Base-by-base conservation (phyloP, 23 tunicate genomes). In the Ciona savignyi region DNA sequence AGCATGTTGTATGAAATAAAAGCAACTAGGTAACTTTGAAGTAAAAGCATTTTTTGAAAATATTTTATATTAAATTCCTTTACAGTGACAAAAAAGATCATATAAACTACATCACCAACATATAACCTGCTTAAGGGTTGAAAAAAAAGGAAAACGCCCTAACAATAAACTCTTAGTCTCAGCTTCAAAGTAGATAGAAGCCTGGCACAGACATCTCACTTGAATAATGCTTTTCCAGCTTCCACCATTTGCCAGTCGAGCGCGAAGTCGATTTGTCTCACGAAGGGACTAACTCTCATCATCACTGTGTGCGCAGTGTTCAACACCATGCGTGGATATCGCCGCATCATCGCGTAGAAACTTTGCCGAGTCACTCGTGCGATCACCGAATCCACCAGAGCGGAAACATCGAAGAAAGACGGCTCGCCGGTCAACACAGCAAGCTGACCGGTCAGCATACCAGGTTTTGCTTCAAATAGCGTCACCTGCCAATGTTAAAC, bases 361-460 rank as follows among this genome's bases (percentile, higher is more conserved):
- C 73, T 78, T 1, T 64, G 71, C 34, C 85, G 65, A 32, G 72
- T 66, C 64, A 95, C 30, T 2, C 76, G 29, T 0, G 86, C 88
- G 23, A 95, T 64, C 19, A 95, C 92, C 23, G 96, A 85, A 70
- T 85, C 82, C 21, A 51, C 28, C 22, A 60, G 62, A 25, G 96
- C 92, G 20, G 67, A 19, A 0, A 91, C 95, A 0, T 74, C 62
- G 77, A 95, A 95, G 65, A 95, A 95, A 3, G 99, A 89, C 33
- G 96, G 99, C 69, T 95, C 99, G 11, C 99, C 99, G 3, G 99
- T 95, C 22, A 95, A 81, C 34, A 95, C 99, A 3, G 96, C 86
- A 3, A 95, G 70, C 73, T 95, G 99, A 23, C 99, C 99, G 2
- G 99, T 89, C 25, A 95, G 30, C 92, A 91, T 89, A 27, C 99